Conservation (phyloP, 1,140 invertebrate genomes). For the Drosophila azteca region DNA sequence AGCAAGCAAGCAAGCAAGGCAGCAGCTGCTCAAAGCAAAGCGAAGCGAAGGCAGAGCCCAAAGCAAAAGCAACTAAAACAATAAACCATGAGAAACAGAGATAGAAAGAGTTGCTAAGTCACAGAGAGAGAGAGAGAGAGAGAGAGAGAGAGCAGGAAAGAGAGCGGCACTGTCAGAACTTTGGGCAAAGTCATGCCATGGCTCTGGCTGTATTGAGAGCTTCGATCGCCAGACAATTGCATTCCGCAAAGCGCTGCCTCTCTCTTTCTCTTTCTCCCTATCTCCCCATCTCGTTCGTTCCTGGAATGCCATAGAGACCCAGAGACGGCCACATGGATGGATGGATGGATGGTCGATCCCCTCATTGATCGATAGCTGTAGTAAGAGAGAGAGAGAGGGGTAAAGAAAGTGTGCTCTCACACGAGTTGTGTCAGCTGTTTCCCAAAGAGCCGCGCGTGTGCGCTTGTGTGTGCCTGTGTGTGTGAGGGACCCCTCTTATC, state of each 20-base stretch:
- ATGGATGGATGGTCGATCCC: constrained; percentile 25
- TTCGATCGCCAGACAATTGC: not conserved
- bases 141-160: constrained; percentile 9
- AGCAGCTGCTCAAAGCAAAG: constrained; percentile 41
- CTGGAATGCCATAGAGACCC: constrained; percentile 33
- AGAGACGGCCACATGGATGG: constrained; percentile 21
- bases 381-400: not conserved
- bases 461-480: too few relatives aligned
- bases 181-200: constrained; percentile 47
- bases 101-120: not conserved
- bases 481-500: constrained; percentile 14
- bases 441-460: too few relatives aligned
- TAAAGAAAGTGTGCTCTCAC: not conserved
- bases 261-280: constrained; percentile 9
- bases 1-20: constrained; percentile 2
- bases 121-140: constrained; percentile 18
- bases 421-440: constrained; percentile 23
- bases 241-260: constrained; percentile 1
- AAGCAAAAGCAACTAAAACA: constrained; percentile 45
- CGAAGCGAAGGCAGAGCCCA: constrained; percentile 14
- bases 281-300: constrained; percentile 6
- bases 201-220: not conserved
- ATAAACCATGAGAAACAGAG: constrained; percentile 32
- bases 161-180: constrained; percentile 4
- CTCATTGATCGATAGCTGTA: constrained; percentile 41